Percentiles rank a stretch among this genome's conserved stretches.
phyloP scores from a whole-genome alignment of 1,140 invertebrate species.

The Euwallacea fornicatus region DNA sequence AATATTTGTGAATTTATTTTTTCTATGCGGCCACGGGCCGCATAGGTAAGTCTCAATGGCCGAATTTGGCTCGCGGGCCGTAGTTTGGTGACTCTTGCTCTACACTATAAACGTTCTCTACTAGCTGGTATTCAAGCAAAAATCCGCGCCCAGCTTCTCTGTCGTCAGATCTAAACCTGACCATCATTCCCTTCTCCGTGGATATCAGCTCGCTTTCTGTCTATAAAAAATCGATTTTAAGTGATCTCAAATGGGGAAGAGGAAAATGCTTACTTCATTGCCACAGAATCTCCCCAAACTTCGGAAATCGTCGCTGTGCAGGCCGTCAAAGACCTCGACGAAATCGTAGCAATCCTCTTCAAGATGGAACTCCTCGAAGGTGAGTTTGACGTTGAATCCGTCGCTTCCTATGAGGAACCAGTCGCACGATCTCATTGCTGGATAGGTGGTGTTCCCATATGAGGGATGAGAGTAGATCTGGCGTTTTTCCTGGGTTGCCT shows the following conservation, averaged over 20 bases:
- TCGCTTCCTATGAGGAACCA: constrained; percentile 86
- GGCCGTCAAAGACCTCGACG: constrained; percentile 86
- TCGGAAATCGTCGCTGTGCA: constrained; percentile 75
- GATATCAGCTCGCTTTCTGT: constrained; percentile 23
- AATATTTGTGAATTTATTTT: too few relatives aligned
- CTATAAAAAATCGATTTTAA: constrained; percentile 17
- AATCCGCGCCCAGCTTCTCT: constrained; percentile 26
- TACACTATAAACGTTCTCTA: constrained; percentile 26
- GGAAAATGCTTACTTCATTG: constrained; percentile 28
- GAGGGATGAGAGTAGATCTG: constrained; percentile 92
- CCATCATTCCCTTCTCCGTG: constrained; percentile 23
- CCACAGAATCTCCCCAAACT: constrained; percentile 87
- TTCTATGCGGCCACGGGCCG: too few relatives aligned
- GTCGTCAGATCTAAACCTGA: constrained; percentile 35
- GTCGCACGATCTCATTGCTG: constrained; percentile 87
- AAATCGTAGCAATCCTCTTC: constrained; percentile 90
- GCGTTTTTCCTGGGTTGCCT: constrained; percentile 72
- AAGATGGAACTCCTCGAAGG: constrained; percentile 88
- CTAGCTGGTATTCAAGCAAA: constrained; percentile 26
- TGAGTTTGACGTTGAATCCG: constrained; percentile 77
- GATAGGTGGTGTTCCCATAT: constrained; percentile 88
- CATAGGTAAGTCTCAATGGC: too few relatives aligned
- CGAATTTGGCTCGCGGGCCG: too few relatives aligned
- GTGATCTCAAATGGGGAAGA: constrained; percentile 1
- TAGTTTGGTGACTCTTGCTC: constrained; percentile 18